Evolutionary conservation across 2,113 vertebrate genomes (phyloP), one percentile per base, ranked within the genome.

Genomic region (Arizona elegans): DNA sequence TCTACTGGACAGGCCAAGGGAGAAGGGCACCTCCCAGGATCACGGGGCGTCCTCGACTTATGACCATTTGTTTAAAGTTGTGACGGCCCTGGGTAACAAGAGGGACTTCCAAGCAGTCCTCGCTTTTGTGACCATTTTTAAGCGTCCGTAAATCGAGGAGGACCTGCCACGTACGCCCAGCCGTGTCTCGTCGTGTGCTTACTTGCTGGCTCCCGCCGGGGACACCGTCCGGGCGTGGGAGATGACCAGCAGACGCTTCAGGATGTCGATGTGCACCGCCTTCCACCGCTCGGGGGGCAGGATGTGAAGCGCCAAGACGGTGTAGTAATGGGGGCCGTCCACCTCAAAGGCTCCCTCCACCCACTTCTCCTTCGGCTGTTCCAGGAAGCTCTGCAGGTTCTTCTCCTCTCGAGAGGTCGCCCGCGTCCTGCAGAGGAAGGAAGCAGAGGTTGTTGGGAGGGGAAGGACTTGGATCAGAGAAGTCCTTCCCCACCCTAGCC

Each of bases 351-450:
- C 98, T 95, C 98, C 98, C 97, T 99, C 99, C 95, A 99, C 97
- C 99, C 99, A 99, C 96, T 99, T 99, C 96, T 99, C 99, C 92
- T 97, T 98, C 2, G 98, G 98, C 96, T 99, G 99, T 97, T 99
- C 99, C 97, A 99, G 96, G 96, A 99, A 99, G 96, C 98, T 98
- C 97, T 99, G 99, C 55, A 99, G 98, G 96, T 99, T 99, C 94
- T 99, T 99, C 96, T 99, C 99, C 95, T 99, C 99, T 43, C 99
- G 98, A 4, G 99, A 99, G 0, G 99, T 99, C 0, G 99, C 99
- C 93, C 99, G 98, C 52, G 99, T 99, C 55, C 99, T 99, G 96
- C 56, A 97, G 96, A 55, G 65, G 95, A 53, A 26, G 86, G 4
- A 3, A 90, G 5, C 12, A 23, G 19, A 24, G 43, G 13, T 56